These are phyloP conservation scores for Margaritifera margaritifera DNA, from an alignment of 2,888 invertebrate genomes.

Conservation along the genomic window DNA sequence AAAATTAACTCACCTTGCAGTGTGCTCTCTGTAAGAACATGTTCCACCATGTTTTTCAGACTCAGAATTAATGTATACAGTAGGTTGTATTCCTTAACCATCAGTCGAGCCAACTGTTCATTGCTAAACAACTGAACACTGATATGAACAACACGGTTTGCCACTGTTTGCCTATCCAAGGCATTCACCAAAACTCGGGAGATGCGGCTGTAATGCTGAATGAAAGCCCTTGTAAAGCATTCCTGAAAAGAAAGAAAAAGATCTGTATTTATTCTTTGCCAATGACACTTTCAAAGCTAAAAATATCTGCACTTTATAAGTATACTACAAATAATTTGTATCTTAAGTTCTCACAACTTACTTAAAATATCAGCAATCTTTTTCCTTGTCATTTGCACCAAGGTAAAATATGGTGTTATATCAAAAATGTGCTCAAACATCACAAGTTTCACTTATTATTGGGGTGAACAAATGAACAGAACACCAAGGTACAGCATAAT, in stretches of 20 bases:
- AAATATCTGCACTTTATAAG: too few relatives aligned
- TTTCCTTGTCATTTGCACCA: too few relatives aligned
- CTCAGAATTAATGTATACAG: constrained; percentile 94
- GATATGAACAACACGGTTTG: constrained; percentile 97
- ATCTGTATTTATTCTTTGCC: background rate
- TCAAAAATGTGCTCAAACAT: too few relatives aligned
- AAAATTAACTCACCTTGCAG: constrained; percentile 80
- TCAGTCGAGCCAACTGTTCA: constrained; percentile 89
- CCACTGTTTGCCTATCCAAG: constrained; percentile 76
- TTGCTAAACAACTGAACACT: constrained; percentile 97
- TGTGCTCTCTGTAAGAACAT: constrained; percentile 89
- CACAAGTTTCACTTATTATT: too few relatives aligned
- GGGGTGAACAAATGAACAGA: too few relatives aligned
- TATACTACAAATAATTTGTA: too few relatives aligned
- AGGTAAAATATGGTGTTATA: too few relatives aligned
- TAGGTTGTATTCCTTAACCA: constrained; percentile 91
- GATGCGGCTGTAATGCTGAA: constrained; percentile 95
- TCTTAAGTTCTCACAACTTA: too few relatives aligned
- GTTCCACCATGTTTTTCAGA: constrained; percentile 93
- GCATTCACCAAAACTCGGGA: constrained; percentile 83
- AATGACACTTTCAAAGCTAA: too few relatives aligned
- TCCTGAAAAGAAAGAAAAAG: constrained; percentile 76
- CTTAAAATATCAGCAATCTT: too few relatives aligned
- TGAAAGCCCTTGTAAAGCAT: constrained; percentile 93
- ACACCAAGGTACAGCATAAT: too few relatives aligned